These are phyloP conservation scores for Zenarchopterus dispar DNA, from an alignment of 2,797 vertebrate species.

Conservation along the genomic window DNA sequence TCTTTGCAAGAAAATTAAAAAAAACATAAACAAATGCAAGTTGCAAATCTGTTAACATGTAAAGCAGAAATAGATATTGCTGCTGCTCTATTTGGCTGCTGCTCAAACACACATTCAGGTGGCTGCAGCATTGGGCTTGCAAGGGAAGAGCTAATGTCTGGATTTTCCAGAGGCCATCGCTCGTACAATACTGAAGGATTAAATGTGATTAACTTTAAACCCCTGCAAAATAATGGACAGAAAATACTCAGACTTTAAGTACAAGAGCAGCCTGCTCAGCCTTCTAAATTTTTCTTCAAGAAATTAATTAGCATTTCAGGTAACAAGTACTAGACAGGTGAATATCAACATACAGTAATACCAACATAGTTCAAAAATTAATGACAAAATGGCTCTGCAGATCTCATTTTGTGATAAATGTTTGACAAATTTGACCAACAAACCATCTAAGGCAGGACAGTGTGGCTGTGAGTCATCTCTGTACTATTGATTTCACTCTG, in stretches of 20 bases:
- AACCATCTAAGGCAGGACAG: slow-evolving; percentile 11
- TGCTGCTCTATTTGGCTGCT: slow-evolving; percentile 33
- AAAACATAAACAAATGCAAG: slow-evolving; percentile 33
- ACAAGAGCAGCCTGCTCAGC: slow-evolving; percentile 33
- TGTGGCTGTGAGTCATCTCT: slow-evolving; percentile 14
- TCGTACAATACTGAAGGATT: slow-evolving; percentile 61
- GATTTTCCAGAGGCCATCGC: slow-evolving; percentile 61
- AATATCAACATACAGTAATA: not conserved
- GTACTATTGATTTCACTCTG: slow-evolving; percentile 34
- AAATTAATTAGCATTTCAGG: slow-evolving; percentile 27
- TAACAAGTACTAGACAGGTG: slow-evolving; percentile 24
- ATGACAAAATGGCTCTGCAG: not conserved
- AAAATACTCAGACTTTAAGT: slow-evolving; percentile 48
- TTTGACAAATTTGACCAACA: slow-evolving; percentile 16
- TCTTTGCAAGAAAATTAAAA: slow-evolving; percentile 32
- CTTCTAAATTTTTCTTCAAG: slow-evolving; percentile 21
- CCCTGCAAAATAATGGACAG: slow-evolving; percentile 61
- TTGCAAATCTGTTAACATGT: slow-evolving; percentile 38
- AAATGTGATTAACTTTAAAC: slow-evolving; percentile 68
- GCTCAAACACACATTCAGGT: slow-evolving; percentile 33
- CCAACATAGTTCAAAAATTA: no score
- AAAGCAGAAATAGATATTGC: slow-evolving; percentile 51
- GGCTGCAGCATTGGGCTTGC: slow-evolving; percentile 38
- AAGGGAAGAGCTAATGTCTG: slow-evolving; percentile 46
- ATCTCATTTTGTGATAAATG: slow-evolving; percentile 1